phyloP scores from a whole-genome alignment of 2,888 invertebrate genomes.

The Coleophora deauratella region DNA sequence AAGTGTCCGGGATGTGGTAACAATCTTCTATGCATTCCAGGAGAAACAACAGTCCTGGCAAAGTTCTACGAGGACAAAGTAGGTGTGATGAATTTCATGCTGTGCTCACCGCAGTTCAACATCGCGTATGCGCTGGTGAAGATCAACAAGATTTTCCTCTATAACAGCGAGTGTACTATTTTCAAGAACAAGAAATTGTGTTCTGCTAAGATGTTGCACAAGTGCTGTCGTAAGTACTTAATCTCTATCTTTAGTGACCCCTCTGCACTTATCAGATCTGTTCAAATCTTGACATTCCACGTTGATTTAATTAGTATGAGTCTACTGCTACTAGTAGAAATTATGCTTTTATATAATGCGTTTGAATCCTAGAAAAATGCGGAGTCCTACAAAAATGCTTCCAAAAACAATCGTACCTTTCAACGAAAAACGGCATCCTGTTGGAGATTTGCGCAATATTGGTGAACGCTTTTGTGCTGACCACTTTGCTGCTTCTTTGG shows the following conservation, averaged over 20 bases:
- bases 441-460: slow-evolving; percentile 37
- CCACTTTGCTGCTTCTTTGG: slow-evolving; percentile 34
- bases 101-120: slow-evolving; percentile 55
- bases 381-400: slow-evolving; percentile 54
- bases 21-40: too few species aligned
- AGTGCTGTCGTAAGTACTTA: slow-evolving; percentile 48
- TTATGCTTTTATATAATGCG: too few species aligned
- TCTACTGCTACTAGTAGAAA: too few species aligned
- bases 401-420: slow-evolving; percentile 32
- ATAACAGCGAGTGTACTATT: slow-evolving; percentile 52
- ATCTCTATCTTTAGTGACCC: not conserved
- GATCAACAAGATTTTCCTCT: slow-evolving; percentile 46
- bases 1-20: too few species aligned
- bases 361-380: slow-evolving; percentile 39
- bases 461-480: slow-evolving; percentile 28
- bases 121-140: slow-evolving; percentile 53
- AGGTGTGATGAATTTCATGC: slow-evolving; percentile 37
- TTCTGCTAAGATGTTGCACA: slow-evolving; percentile 37
- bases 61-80: slow-evolving; percentile 26
- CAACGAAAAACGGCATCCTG: slow-evolving; percentile 28
- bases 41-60: slow-evolving; percentile 51
- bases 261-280: too few species aligned
- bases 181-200: slow-evolving; percentile 38
- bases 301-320: too few species aligned
- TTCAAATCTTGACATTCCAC: too few species aligned